Percentiles rank a stretch among this genome's conserved stretches.
phyloP scores from a whole-genome alignment of 2,797 vertebrate genomes.

The Diceros bicornis region DNA sequence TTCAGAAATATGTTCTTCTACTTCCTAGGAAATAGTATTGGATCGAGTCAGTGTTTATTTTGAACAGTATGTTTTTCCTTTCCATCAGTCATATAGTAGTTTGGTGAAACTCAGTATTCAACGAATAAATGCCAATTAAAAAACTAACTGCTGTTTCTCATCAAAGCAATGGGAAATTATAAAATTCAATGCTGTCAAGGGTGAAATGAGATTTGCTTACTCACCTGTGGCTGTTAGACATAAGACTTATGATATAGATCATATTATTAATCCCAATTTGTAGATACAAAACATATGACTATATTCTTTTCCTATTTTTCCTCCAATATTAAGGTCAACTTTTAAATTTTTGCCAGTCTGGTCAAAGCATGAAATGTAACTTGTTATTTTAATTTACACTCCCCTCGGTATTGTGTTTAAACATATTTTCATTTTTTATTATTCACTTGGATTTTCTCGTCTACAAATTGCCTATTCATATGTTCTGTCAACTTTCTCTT shows the following conservation, averaged over 20 bases:
- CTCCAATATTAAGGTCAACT: background rate
- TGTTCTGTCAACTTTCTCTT: background rate
- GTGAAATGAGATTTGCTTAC: background rate
- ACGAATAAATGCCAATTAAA: background rate
- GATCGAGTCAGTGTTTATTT: background rate
- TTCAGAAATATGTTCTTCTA: background rate
- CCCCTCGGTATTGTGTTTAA: background rate
- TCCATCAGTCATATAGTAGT: background rate
- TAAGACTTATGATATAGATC: background rate
- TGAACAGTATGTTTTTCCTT: background rate
- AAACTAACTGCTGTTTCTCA: slow-evolving; percentile 10
- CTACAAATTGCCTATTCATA: background rate
- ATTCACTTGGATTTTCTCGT: background rate
- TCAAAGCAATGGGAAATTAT: background rate
- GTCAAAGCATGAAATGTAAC: background rate
- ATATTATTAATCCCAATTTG: background rate
- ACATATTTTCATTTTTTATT: background rate
- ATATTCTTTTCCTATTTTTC: background rate
- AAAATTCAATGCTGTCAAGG: background rate
- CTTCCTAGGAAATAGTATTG: background rate
- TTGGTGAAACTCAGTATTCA: background rate
- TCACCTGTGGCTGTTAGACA: background rate
- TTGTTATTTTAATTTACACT: background rate
- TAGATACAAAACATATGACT: background rate
- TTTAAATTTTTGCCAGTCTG: background rate